A percentile compares a stretch with the other conserved stretches of the same genome.
phyloP scores from a whole-genome alignment of 2,888 invertebrate genomes.

The Ceratothoa steindachneri region DNA sequence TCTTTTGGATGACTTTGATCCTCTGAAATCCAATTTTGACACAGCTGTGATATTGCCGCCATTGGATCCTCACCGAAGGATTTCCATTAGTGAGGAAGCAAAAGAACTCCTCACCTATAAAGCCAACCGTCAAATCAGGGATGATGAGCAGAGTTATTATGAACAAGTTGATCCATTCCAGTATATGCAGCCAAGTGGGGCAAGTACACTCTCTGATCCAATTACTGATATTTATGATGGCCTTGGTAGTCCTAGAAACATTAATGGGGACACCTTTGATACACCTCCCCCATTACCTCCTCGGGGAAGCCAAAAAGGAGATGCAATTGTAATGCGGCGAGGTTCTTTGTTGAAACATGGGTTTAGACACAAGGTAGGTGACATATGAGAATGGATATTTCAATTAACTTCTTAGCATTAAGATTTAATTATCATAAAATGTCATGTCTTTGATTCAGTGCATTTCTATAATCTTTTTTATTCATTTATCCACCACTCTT shows the following conservation, averaged over 20 bases:
- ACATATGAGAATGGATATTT: slow-evolving; percentile 10
- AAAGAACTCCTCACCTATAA: slow-evolving; percentile 43
- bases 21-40: slow-evolving; percentile 26
- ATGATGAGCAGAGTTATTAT: slow-evolving; percentile 59
- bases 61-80: slow-evolving; percentile 1
- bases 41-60: background rate
- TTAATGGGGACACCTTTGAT: slow-evolving; percentile 42
- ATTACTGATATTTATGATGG: slow-evolving; percentile 44
- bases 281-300: slow-evolving; percentile 44
- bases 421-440: background rate
- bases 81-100: slow-evolving; percentile 40
- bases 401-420: background rate
- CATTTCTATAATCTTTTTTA: no score
- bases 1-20: slow-evolving; percentile 38
- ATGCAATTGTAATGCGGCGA: no score
- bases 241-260: slow-evolving; percentile 37
- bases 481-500: no score
- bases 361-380: background rate
- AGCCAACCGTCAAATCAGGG: slow-evolving; percentile 11
- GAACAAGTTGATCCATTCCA: slow-evolving; percentile 75
- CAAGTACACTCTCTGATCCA: slow-evolving; percentile 38
- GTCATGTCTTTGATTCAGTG: no score
- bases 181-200: slow-evolving; percentile 57
- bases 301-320: slow-evolving; percentile 10
- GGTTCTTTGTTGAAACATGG: background rate